phyloP scores from a whole-genome alignment of 2,797 vertebrate species.

The Alcedo atthis region DNA sequence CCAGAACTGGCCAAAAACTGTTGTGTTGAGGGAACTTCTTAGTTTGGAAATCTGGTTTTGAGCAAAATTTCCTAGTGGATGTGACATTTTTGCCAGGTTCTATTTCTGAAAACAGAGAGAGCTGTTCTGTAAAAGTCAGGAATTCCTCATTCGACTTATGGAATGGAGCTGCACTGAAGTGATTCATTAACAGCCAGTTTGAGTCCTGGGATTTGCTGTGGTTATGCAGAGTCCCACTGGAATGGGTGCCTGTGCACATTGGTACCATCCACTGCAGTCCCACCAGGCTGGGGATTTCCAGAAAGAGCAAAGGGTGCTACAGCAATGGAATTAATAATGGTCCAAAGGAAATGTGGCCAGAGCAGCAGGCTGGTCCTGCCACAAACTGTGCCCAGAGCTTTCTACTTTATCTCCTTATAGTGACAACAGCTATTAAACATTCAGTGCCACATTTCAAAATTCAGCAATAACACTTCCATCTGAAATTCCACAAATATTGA shows the following conservation, averaged over 20 bases:
- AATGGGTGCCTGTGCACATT: not conserved
- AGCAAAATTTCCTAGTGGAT: not conserved
- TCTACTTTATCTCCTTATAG: not conserved
- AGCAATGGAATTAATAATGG: not conserved
- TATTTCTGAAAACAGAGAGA: not conserved
- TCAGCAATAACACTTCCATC: not conserved
- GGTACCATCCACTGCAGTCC: not conserved
- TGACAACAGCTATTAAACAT: not conserved
- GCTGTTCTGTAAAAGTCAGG: not conserved
- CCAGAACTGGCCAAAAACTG: not conserved
- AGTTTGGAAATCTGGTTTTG: not conserved
- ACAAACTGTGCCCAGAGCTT: not conserved
- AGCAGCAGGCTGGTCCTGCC: not conserved
- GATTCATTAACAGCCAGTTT: not conserved
- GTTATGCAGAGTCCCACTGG: not conserved
- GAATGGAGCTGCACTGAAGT: not conserved
- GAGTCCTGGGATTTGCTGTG: not conserved
- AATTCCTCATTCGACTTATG: not conserved
- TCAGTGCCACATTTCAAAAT: not conserved
- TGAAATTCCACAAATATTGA: conserved; percentile 8
- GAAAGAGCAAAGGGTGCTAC: not conserved
- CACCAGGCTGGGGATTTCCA: not conserved
- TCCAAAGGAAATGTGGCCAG: not conserved
- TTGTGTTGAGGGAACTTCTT: not conserved
- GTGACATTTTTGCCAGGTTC: not conserved